phyloP scores from a whole-genome alignment of 2,888 invertebrate genomes.

The Schizaphis graminum region DNA sequence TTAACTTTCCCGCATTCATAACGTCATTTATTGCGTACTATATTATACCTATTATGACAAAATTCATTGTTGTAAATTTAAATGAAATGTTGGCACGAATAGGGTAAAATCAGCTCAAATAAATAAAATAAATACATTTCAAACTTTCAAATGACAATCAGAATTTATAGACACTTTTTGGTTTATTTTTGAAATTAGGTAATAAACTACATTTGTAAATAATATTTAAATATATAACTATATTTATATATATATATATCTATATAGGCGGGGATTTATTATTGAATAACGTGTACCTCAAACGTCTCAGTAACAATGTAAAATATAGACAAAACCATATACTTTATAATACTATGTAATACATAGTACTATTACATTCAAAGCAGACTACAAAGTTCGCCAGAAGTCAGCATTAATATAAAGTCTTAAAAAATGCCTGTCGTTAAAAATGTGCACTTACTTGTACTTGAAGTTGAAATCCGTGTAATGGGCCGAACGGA shows the following conservation, averaged over 20 bases:
- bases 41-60: background rate
- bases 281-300: background rate
- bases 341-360: background rate
- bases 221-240: background rate
- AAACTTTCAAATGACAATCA: background rate
- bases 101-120: background rate
- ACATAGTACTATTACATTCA: background rate
- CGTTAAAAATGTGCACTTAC: slow-evolving; percentile 71
- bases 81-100: background rate
- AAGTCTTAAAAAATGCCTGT: background rate
- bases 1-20: background rate
- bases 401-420: background rate
- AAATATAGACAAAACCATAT: background rate
- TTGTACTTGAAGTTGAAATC: slow-evolving; percentile 90
- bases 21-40: background rate
- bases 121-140: background rate
- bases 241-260: background rate
- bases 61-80: background rate
- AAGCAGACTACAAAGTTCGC: background rate
- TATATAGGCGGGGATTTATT: background rate
- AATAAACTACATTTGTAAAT: background rate
- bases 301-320: background rate
- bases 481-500: slow-evolving; percentile 84
- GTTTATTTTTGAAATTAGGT: background rate
- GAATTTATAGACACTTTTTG: background rate